Conservation (phyloP, 1,140 invertebrate genomes). For the Mylabris phalerata region DNA sequence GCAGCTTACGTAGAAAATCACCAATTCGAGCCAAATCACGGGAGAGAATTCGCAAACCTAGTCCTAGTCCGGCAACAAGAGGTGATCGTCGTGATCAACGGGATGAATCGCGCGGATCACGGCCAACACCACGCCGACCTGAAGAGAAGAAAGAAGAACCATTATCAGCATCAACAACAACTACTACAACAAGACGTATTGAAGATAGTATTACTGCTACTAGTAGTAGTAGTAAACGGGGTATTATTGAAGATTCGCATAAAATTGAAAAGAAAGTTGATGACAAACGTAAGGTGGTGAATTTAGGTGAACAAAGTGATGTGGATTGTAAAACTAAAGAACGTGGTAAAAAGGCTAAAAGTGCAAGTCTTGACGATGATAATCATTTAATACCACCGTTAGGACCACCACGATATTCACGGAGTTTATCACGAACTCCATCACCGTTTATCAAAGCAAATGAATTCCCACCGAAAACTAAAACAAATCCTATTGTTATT, state of each 20-base stretch:
- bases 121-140: conserved; percentile 24
- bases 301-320: conserved; percentile 10
- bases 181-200: conserved; percentile 5
- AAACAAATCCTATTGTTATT: conserved; percentile 39
- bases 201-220: neutral
- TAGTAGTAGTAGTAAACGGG: conserved; percentile 29
- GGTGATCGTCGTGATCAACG: conserved; percentile 19
- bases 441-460: conserved; percentile 73
- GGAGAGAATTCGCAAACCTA: conserved; percentile 26
- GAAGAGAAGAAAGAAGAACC: conserved; percentile 30
- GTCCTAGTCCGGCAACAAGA: conserved; percentile 28
- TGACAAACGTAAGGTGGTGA: conserved; percentile 23
- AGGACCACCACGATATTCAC: conserved; percentile 48
- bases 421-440: conserved; percentile 68
- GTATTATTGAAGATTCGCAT: conserved; percentile 14
- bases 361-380: conserved; percentile 31
- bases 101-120: conserved; percentile 18
- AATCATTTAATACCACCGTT: conserved; percentile 33
- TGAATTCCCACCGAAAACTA: conserved; percentile 54
- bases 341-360: conserved; percentile 35
- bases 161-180: neutral
- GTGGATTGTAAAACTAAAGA: conserved; percentile 24
- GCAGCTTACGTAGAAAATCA: conserved; percentile 29
- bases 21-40: conserved; percentile 27
- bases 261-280: conserved; percentile 30